Percentiles rank a stretch among this genome's conserved stretches.
phyloP scores from a whole-genome alignment of 1,140 invertebrate species.

The Drosophila simulans region DNA sequence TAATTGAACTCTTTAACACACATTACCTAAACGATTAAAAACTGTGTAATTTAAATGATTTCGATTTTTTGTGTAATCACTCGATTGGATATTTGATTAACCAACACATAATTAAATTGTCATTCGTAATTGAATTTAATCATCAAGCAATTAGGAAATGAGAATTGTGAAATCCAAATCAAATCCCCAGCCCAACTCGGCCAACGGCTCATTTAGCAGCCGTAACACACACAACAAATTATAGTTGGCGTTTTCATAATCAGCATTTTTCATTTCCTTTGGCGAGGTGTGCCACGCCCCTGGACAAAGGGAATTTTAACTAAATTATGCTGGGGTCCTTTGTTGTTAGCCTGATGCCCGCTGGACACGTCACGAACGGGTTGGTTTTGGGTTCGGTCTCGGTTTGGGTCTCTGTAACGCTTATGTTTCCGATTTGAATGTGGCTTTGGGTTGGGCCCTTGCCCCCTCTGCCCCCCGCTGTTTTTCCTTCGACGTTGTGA shows the following conservation, averaged over 20 bases:
- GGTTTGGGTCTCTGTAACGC: neutral
- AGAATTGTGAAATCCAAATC: slow-evolving; percentile 35
- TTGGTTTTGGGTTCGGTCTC: neutral
- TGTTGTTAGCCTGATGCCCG: slow-evolving; percentile 60
- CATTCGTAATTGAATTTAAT: slow-evolving; percentile 49
- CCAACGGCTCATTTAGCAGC: slow-evolving; percentile 20
- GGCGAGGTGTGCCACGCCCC: slow-evolving; percentile 48
- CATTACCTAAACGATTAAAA: slow-evolving; percentile 25
- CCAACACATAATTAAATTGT: slow-evolving; percentile 39
- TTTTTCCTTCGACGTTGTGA: slow-evolving; percentile 7
- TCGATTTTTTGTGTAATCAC: slow-evolving; percentile 17
- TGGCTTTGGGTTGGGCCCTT: slow-evolving; percentile 25
- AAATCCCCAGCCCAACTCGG: slow-evolving; percentile 5
- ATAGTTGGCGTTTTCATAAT: slow-evolving; percentile 49
- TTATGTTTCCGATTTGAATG: slow-evolving; percentile 12
- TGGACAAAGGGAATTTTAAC: slow-evolving; percentile 45
- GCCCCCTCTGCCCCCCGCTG: neutral
- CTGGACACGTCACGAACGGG: slow-evolving; percentile 54
- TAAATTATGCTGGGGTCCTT: slow-evolving; percentile 66
- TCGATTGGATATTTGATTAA: slow-evolving; percentile 48
- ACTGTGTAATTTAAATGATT: slow-evolving; percentile 10
- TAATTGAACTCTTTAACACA: slow-evolving; percentile 23
- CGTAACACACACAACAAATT: slow-evolving; percentile 42
- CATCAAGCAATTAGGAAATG: slow-evolving; percentile 52
- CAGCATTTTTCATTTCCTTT: slow-evolving; percentile 43